These are phyloP conservation scores for Drosophila mayaguana DNA, from an alignment of 2,888 invertebrate species.

Conservation along the genomic window DNA sequence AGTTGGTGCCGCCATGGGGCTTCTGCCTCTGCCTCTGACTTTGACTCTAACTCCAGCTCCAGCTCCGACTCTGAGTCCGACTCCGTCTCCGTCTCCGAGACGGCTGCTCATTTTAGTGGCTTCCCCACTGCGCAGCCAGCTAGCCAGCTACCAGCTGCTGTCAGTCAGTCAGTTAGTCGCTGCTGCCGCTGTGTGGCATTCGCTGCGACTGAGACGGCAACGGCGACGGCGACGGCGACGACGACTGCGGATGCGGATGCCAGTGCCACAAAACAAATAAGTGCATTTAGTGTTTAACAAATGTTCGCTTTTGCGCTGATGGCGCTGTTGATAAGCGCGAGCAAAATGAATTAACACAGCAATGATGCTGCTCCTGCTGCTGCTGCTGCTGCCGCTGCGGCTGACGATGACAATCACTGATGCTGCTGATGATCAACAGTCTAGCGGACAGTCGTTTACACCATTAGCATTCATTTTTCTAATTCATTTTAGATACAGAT, in stretches of 20 bases:
- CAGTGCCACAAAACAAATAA: constrained; percentile 74
- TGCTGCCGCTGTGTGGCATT: constrained; percentile 53
- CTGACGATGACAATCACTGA: constrained; percentile 38
- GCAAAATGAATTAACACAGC: constrained; percentile 72
- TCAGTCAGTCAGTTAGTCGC: constrained; percentile 70
- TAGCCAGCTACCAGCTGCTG: constrained; percentile 58
- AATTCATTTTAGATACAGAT: constrained; percentile 26
- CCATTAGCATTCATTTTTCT: constrained; percentile 36
- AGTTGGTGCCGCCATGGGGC: constrained; percentile 38
- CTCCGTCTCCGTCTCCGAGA: constrained; percentile 22
- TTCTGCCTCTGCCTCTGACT: constrained; percentile 15
- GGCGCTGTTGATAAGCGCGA: constrained; percentile 74
- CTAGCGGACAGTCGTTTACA: constrained; percentile 29
- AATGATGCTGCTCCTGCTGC: constrained; percentile 35
- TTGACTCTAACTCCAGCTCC: constrained; percentile 18
- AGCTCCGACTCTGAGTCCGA: neutral
- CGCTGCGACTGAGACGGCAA: constrained; percentile 22
- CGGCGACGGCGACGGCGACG: constrained; percentile 1
- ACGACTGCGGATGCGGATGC: constrained; percentile 41
- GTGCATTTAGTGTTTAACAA: constrained; percentile 82
- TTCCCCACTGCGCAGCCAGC: constrained; percentile 72
- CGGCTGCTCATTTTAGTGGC: constrained; percentile 74
- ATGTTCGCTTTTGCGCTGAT: constrained; percentile 76
- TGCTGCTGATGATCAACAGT: constrained; percentile 32
- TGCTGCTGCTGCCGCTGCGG: constrained; percentile 11